These are phyloP conservation scores for Caradrina kadenii DNA, from an alignment of 2,888 invertebrate genomes.

Conservation along the genomic window DNA sequence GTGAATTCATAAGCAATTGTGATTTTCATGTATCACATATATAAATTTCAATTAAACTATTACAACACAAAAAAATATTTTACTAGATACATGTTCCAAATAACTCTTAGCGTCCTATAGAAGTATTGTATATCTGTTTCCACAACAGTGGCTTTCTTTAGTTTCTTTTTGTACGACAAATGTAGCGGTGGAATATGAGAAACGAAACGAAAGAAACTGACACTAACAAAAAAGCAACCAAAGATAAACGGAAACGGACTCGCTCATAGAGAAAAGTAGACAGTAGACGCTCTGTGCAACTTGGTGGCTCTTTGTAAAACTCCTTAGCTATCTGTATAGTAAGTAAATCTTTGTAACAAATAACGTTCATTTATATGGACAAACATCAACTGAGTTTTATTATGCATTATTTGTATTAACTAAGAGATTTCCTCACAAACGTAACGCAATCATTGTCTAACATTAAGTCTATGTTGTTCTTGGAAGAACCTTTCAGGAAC, in stretches of 20 bases:
- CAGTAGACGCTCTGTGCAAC: constrained; percentile 77
- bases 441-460: constrained; percentile 19
- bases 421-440: background rate
- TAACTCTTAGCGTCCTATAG: constrained; percentile 11
- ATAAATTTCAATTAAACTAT: background rate
- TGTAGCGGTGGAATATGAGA: constrained; percentile 83
- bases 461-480: constrained; percentile 23
- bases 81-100: background rate
- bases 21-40: background rate
- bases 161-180: constrained; percentile 77
- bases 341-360: constrained; percentile 74
- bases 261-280: constrained; percentile 87
- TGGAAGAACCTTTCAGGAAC: constrained; percentile 57
- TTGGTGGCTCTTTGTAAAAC: constrained; percentile 70
- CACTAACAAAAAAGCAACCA: constrained; percentile 83
- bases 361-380: constrained; percentile 44
- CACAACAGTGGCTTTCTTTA: constrained; percentile 63
- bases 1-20: constrained; percentile 13
- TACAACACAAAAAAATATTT: background rate
- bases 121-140: constrained; percentile 27
- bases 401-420: background rate
- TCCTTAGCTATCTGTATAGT: constrained; percentile 77
- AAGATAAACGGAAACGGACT: constrained; percentile 88
- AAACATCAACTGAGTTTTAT: background rate
- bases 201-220: constrained; percentile 83